Conservation (phyloP, 35 echinoderm and acorn worm genomes). For the Patiria miniata region DNA sequence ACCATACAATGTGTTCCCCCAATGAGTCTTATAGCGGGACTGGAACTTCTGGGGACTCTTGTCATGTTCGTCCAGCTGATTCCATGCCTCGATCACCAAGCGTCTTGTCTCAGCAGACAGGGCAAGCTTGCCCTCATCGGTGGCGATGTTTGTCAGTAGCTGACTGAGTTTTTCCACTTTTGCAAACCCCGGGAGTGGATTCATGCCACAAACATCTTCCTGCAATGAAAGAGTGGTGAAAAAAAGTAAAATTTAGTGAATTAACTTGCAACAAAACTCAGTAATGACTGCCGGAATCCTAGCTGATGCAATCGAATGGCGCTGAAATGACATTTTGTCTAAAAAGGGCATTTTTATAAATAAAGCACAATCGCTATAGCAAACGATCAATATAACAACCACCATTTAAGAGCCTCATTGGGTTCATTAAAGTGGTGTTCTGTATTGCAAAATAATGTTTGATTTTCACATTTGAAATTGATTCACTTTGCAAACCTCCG, state of each 20-base stretch:
- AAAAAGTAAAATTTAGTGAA: not conserved
- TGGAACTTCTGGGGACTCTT: conserved; percentile 42
- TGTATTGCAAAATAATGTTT: too few species aligned
- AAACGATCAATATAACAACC: too few species aligned
- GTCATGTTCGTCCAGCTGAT: conserved; percentile 58
- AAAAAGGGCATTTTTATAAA: too few species aligned
- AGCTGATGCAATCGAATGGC: too few species aligned
- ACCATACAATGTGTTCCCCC: conserved; percentile 57
- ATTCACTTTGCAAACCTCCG: too few species aligned
- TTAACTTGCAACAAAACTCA: not conserved
- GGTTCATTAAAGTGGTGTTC: too few species aligned
- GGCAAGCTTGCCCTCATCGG: conserved; percentile 39
- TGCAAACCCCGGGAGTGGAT: conserved; percentile 39
- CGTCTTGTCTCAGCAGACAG: conserved; percentile 22
- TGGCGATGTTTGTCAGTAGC: conserved; percentile 33
- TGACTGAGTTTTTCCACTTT: conserved; percentile 53
- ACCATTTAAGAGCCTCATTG: too few species aligned
- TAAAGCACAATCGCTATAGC: too few species aligned
- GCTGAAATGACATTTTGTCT: too few species aligned
- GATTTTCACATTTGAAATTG: too few species aligned
- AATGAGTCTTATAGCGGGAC: conserved; percentile 26
- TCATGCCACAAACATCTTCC: conserved; percentile 62
- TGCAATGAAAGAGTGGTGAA: not conserved
- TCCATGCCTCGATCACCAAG: conserved; percentile 41
- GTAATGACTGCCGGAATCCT: not conserved